Evolutionary conservation across 2,797 vertebrate species (phyloP).

Genomic region (Acrossocheilus fasciatus): DNA sequence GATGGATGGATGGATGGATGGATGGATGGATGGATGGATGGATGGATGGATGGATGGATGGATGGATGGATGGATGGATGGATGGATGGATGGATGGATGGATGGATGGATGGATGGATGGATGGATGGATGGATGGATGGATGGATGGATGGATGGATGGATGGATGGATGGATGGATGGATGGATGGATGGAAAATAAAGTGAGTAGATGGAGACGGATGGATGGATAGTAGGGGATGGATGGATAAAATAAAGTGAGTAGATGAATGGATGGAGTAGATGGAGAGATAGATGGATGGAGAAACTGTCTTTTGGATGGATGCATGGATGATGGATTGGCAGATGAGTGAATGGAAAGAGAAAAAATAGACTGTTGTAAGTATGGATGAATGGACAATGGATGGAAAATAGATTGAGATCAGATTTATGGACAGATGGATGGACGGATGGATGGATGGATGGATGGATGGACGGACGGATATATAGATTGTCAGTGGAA

Average conservation of each 20-base stretch:
- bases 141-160: not conserved
- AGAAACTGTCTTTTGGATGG: too few relatives aligned
- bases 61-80: not conserved
- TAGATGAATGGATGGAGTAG: not conserved
- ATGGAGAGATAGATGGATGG: not conserved
- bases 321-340: not conserved
- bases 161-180: not conserved
- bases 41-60: not conserved
- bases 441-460: not conserved
- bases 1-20: not conserved
- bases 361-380: not conserved
- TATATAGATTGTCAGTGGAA: too few relatives aligned
- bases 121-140: not conserved
- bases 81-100: not conserved
- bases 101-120: not conserved
- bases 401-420: not conserved
- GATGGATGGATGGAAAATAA: not conserved
- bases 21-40: not conserved
- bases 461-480: not conserved
- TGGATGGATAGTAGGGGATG: not conserved
- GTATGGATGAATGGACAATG: not conserved
- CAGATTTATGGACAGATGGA: not conserved
- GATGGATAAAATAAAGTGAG: too few relatives aligned
- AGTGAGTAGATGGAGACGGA: not conserved
- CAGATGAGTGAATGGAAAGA: not conserved